phyloP scores from a whole-genome alignment of 2,888 invertebrate genomes.

The Ichneumoninae sp. region DNA sequence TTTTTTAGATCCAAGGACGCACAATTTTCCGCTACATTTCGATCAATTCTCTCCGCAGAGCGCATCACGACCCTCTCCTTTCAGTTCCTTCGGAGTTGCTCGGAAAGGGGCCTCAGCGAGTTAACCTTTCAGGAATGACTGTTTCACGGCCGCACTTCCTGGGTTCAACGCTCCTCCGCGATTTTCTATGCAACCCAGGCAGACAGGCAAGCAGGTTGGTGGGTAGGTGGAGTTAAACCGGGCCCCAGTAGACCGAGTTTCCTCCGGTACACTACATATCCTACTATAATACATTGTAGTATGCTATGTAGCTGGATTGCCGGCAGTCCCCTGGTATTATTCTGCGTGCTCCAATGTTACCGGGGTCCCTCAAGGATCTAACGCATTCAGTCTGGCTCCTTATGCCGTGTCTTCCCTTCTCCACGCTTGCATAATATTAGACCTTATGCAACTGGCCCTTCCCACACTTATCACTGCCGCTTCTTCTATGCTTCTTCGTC shows the following conservation, averaged over 20 bases:
- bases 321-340: conserved; percentile 67
- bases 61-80: conserved; percentile 2
- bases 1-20: not conserved
- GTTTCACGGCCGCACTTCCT: conserved; percentile 82
- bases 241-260: conserved; percentile 73
- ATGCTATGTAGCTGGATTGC: conserved; percentile 42
- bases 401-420: conserved; percentile 39
- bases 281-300: conserved; percentile 24
- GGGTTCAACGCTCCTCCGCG: conserved; percentile 81
- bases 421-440: conserved; percentile 83
- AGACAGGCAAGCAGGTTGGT: conserved; percentile 71
- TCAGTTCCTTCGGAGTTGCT: conserved; percentile 42
- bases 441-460: conserved; percentile 83
- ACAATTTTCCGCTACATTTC: conserved; percentile 12
- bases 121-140: conserved; percentile 82
- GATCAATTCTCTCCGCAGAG: conserved; percentile 9
- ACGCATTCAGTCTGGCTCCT: conserved; percentile 78
- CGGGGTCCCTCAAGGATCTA: conserved; percentile 71
- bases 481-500: conserved; percentile 62
- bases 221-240: conserved; percentile 68
- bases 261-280: conserved; percentile 56
- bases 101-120: conserved; percentile 70
- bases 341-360: conserved; percentile 78
- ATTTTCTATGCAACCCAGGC: conserved; percentile 77
- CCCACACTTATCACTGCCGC: conserved; percentile 84